Base-by-base conservation (phyloP, 2,113 vertebrate genomes). In the Rhadina sibilatrix region DNA sequence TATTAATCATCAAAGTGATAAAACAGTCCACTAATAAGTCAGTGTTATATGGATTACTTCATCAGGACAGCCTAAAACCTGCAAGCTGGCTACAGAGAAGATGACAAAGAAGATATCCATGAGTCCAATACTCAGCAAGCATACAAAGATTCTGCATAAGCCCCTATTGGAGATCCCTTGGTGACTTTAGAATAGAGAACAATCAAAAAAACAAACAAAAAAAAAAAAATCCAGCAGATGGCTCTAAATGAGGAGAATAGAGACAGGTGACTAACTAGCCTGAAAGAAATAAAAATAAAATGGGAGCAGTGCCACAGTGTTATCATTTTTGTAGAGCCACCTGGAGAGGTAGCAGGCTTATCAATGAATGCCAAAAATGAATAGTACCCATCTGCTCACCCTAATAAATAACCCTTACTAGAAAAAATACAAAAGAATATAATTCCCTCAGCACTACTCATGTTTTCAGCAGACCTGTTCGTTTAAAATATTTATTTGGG, bases 361-460 rank as follows among this genome's bases (percentile, higher is more conserved):
- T 89, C 91, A 89, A 89, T 74, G 69, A 97, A 81, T 78, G 91
- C 93, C 94, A 97, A 91, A 97, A 96, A 87, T 40, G 37, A 96
- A 81, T 81, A 89, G 83, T 75, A 84, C 90, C 96, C 96, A 97
- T 96, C 97, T 97, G 97, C 87, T 97, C 83, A 90, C 64, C 64
- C 74, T 90, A 95, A 90, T 93, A 97, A 93, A 94, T 74, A 84
- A 46, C 71, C 46, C 66, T 96, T 65, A 75, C 90, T 81, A 89
- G 40, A 87, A 15, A 49, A 95, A 93, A 61, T 35, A 91, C 23
- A 13, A n/a, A 92, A 87, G 33, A 90, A 87, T 25, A 79, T 57
- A 71, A 94, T 83, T 90, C 75, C 77, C 91, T 44, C 2, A 30
- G 74, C 16, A 11, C 24, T 54, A 64, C 31, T 76, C 49, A 53